phyloP scores from a whole-genome alignment of 2,888 invertebrate genomes.

The Anthrax anthrax region DNA sequence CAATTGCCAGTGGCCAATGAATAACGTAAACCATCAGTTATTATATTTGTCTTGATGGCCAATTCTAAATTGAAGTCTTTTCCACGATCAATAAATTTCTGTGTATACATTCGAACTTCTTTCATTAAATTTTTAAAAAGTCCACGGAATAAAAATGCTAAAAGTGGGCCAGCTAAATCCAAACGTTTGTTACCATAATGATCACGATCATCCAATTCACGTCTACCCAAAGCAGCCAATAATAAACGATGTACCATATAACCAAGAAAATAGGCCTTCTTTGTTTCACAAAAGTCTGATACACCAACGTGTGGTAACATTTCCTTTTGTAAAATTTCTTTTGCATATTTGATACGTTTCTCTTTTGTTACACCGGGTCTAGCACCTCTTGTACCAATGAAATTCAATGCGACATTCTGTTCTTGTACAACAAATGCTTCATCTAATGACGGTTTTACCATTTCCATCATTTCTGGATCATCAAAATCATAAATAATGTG shows the following conservation, averaged over 20 bases:
- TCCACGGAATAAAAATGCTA: slow-evolving; percentile 94
- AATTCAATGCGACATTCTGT: slow-evolving; percentile 96
- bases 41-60: slow-evolving; percentile 86
- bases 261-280: slow-evolving; percentile 96
- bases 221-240: slow-evolving; percentile 83
- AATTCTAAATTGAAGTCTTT: slow-evolving; percentile 94
- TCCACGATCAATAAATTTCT: slow-evolving; percentile 96
- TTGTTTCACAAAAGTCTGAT: slow-evolving; percentile 98
- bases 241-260: slow-evolving; percentile 98
- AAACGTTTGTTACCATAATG: slow-evolving; percentile 98
- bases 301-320: slow-evolving; percentile 99
- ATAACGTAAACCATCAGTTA: slow-evolving; percentile 94
- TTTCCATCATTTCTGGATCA: slow-evolving; percentile 99
- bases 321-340: slow-evolving; percentile 99
- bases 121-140: slow-evolving; percentile 92
- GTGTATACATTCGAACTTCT: slow-evolving; percentile 95
- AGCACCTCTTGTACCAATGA: slow-evolving; percentile 95
- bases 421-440: slow-evolving; percentile 99
- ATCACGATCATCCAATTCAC: slow-evolving; percentile 98
- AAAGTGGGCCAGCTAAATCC: slow-evolving; percentile 90
- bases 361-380: slow-evolving; percentile 97
- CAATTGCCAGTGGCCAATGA: slow-evolving; percentile 99
- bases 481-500: slow-evolving; percentile 99
- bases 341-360: slow-evolving; percentile 96
- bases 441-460: slow-evolving; percentile 98